Evolutionary conservation across 1,140 invertebrate genomes (phyloP).

Genomic region (honey bee (Apis mellifera)): Amel_HAv3.1 CM009934.2:7409501-7410000

Average conservation of each 20-base stretch:
- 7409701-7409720: neutral
- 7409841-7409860: no score
- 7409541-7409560: neutral
- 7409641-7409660: neutral
- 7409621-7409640: neutral
- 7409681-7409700: neutral
- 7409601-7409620: constrained; percentile 2
- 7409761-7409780: neutral
- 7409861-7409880: no score
- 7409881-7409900: no score
- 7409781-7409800: no score
- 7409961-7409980: neutral
- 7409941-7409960: no score
- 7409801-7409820: no score
- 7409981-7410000: constrained; percentile 25
- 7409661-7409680: neutral
- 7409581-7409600: neutral
- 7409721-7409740: neutral
- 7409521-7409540: neutral
- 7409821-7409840: no score
- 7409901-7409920: no score
- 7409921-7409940: no score
- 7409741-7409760: neutral
- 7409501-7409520: neutral
- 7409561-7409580: neutral